Conservation (phyloP, 2,113 vertebrate species). For the Puntigrus tetrazona region DNA sequence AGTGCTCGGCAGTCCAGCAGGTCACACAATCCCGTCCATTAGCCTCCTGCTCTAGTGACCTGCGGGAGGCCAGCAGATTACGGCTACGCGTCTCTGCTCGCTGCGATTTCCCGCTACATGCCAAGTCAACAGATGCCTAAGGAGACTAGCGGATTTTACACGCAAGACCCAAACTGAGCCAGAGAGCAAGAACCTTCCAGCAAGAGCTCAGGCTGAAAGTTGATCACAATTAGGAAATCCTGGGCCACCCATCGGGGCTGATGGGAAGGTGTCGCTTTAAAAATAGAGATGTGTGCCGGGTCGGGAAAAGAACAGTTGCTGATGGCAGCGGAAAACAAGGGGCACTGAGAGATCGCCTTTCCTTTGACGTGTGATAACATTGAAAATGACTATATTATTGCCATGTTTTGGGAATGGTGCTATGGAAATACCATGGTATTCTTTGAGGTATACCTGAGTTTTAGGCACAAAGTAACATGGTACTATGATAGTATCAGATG, state of each 20-base stretch:
- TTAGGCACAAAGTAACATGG: neutral
- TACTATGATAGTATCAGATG: neutral
- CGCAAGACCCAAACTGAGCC: neutral
- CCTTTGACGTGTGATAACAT: neutral
- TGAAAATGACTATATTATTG: neutral
- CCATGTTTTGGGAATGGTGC: neutral
- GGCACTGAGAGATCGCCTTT: neutral
- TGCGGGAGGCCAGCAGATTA: conserved; percentile 19
- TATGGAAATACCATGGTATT: neutral
- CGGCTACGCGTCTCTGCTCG: neutral
- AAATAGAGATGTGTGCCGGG: neutral
- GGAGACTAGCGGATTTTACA: conserved; percentile 48
- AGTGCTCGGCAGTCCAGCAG: neutral
- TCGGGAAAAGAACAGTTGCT: neutral
- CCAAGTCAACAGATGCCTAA: conserved; percentile 54
- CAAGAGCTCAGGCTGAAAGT: conserved; percentile 24
- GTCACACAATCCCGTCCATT: neutral
- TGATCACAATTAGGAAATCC: conserved; percentile 45
- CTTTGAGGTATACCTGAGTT: no score
- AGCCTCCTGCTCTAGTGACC: conserved; percentile 48
- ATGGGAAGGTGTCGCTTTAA: neutral
- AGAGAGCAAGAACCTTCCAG: conserved; percentile 26
- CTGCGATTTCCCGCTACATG: neutral
- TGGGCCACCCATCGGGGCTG: conserved; percentile 43
- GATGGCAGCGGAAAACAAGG: neutral